Base-by-base conservation (phyloP, 2,888 invertebrate species). In the Synergus umbraculus region DNA sequence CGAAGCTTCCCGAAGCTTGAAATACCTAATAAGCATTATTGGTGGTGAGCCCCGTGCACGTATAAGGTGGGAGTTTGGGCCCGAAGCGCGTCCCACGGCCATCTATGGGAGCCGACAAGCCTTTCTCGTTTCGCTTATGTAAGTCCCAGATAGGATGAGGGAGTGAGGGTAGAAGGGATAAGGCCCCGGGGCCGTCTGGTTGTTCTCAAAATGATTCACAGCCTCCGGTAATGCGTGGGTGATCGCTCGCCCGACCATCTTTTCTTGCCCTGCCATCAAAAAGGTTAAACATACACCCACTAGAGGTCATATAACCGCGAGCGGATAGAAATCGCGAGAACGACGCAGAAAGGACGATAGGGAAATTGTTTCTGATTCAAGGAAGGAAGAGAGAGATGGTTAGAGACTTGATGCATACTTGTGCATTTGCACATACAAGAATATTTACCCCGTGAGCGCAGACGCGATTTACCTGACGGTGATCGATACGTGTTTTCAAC, bases 231-330 rank as follows among this genome's bases (percentile, higher is more conserved):
- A 91, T 85, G 86, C 85, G 81, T 82, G 82, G 83, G 86, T 85
- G 85, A 84, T 84, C 83, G 84, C 80, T 81, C 81, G 80, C 76
- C 46, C 76, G 65, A 73, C 81, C 79, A 73, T 73, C 84, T 76
- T 77, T 79, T 81, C 78, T 83, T 83, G 79, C 76, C 81, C 80
- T 79, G 81, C 82, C 77, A 81, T 88, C 88, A 86, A 87, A 90
- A 90, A 91, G 91, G 91, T 91, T 91, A 91, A 92, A 91, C 89
- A 91, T 89, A 91, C 91, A 90, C 90, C 90, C 88, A 89, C 89
- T 76, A 80, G 78, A 79, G 81, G 81, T 82, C 83, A 80, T 79
- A 78, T 81, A 79, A 65, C 81, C 80, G 77, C 76, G 79, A 82
- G 79, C 80, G 82, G 79, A 79, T 79, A 77, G 77, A 83, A 79